Evolutionary conservation across 37 sponge, comb jelly and placozoan species (phyloP), one percentile per base, ranked within the genome.

Genomic region (Cladorhizidae sp.): DNA sequence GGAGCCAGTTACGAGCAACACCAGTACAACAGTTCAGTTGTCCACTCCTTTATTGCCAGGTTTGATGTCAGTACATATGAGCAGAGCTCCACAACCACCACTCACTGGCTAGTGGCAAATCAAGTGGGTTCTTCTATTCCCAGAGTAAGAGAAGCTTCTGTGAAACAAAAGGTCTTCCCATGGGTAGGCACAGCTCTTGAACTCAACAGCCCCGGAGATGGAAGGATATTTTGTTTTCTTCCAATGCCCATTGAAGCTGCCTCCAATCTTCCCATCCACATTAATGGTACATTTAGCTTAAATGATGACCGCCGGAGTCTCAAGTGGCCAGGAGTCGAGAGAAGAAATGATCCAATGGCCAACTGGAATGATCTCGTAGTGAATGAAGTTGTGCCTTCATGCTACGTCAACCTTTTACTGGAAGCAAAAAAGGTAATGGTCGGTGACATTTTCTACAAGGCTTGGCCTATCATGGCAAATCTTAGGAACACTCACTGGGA

Each of bases 231-330:
- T 63, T 91, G 92, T 64, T 86, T 87, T 77, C 92, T 91, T 71
- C 87, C 92, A 9, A 64, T 91, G 65, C 87, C 92, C 1, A 45
- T 38, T 67, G 90, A 89, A 29, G 76, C 67, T 38, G 29, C 57
- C 20, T 75, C 78, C 40, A 36, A 32, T 3, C 63, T 91, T 21
- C 87, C 92, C 18, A 78, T 86, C 9, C 85, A 90, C 59, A 87
- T 93, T 26, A 86, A 93, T 77, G 94, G 91, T 20, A 86, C 76
- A 65, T 93, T 93, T 80, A 74, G 76, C 3, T 52, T 90, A 11
- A 78, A 74, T 36, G 80, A 86, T 37, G 81, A 86, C 40, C 56
- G 88, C 5, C 42, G 91, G 45, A 71, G 59, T 40, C 28, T 91
- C 6, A 87, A 87, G 52, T 91, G 87, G 92, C 75, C 74, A 40